Percentiles rank a stretch among this genome's conserved stretches.
Conservation (phyloP, 1,140 invertebrate species). For the Sycophaga agraensis region DNA sequence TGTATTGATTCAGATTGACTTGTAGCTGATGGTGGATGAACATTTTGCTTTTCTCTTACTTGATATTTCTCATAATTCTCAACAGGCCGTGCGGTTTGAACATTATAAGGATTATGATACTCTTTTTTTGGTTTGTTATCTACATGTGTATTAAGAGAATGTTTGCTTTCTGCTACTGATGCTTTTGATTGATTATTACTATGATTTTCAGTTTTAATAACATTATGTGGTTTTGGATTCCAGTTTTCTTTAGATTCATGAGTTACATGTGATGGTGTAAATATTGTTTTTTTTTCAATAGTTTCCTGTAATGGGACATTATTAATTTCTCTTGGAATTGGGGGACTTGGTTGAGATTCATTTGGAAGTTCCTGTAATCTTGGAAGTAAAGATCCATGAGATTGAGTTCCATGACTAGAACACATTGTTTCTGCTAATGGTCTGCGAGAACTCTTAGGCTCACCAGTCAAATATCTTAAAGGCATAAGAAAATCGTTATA, state of each 20-base stretch:
- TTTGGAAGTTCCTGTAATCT: constrained; percentile 25
- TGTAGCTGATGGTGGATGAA: background rate
- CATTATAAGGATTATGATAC: constrained; percentile 8
- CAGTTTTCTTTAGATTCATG: constrained; percentile 29
- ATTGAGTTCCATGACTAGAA: background rate
- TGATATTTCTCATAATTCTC: constrained; percentile 20
- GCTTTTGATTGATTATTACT: background rate
- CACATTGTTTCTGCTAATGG: constrained; percentile 41
- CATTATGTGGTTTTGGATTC: constrained; percentile 19
- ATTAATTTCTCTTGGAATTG: constrained; percentile 5
- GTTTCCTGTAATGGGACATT: background rate
- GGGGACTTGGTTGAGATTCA: constrained; percentile 10
- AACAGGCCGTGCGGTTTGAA: background rate
- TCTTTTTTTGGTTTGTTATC: constrained; percentile 6
- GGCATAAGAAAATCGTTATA: too few relatives aligned
- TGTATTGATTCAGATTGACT: constrained; percentile 2
- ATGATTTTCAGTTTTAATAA: constrained; percentile 8
- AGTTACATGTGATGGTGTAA: background rate
- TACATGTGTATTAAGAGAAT: background rate
- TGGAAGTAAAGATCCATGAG: constrained; percentile 20
- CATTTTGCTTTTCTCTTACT: constrained; percentile 1
- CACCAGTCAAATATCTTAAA: constrained; percentile 33
- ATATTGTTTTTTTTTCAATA: constrained; percentile 1
- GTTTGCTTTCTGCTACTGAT: background rate
- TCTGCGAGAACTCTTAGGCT: constrained; percentile 36